Conservation (phyloP, 2,888 invertebrate genomes). For the Thereva nobilitata region DNA sequence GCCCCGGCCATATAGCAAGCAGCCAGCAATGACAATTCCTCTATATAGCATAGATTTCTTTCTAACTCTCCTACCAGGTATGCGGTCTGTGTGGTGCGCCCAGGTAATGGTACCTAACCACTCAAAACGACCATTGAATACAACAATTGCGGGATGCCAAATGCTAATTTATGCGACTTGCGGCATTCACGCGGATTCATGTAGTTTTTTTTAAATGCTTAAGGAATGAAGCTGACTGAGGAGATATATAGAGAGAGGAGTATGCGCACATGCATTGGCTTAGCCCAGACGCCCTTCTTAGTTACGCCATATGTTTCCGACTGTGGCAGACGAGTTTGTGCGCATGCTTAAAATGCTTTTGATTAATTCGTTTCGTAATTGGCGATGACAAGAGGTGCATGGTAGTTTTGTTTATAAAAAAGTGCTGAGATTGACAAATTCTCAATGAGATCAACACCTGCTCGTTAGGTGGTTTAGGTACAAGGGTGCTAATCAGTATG, state of each 20-base stretch:
- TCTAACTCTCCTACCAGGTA: background rate
- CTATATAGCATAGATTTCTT: no score
- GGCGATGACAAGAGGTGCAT: slow-evolving; percentile 19
- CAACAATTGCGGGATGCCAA: slow-evolving; percentile 2
- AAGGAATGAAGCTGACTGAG: background rate
- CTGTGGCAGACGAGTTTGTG: slow-evolving; percentile 12
- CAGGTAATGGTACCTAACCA: background rate
- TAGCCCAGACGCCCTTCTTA: background rate
- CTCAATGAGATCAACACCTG: no score
- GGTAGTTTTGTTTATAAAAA: no score
- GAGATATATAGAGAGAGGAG: background rate
- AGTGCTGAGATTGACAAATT: no score
- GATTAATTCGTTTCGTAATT: slow-evolving; percentile 34
- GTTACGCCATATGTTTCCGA: slow-evolving; percentile 3
- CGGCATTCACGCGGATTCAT: slow-evolving; percentile 11
- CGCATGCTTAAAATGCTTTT: slow-evolving; percentile 1
- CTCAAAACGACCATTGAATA: background rate
- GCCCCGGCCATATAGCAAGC: no score
- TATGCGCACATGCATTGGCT: background rate
- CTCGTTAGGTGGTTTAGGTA: no score
- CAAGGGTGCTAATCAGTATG: no score
- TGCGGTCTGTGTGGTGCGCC: background rate
- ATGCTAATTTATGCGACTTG: slow-evolving; percentile 18
- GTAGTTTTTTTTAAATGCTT: background rate
- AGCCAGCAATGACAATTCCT: no score